Evolutionary conservation across 2,888 invertebrate species (phyloP), one percentile per base, ranked within the genome.

Genomic region (Dicyrtoma fusca): DNA sequence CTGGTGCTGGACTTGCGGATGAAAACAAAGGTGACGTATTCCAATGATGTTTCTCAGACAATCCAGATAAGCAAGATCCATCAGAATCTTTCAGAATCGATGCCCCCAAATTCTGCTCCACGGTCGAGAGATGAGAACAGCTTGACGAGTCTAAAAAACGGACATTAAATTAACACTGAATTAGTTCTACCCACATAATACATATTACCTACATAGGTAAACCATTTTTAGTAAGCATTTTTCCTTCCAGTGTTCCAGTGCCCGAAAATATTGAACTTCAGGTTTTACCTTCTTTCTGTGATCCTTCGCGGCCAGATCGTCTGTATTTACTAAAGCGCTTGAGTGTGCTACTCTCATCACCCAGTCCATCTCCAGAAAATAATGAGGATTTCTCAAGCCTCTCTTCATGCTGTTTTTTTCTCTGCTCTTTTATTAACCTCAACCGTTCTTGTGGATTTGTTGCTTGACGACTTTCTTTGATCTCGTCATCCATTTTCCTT

Each of bases 361-460:
- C 21, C 10, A 42, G 21, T n/a, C 17, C 14, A 13, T 19, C 62
- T 17, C 26, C 53, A 23, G 49, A 23, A 26, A 55, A 42, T 17
- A 69, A 23, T 13, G 34, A 45, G 4, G 70, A 49, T 21, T 66
- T 68, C 21, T 61, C 62, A 23, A 72, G 70, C 49, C 72, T 42
- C 44, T 72, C 70, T 25, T 72, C 75, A 66, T 74, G 74, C 19
- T 66, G 69, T 51, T 70, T 74, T 19, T 72, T 64, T 42, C 74
- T 47, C 25, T 74, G 72, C 42, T 75, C 75, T 53, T 75, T 75
- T 21, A 75, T 72, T 51, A 72, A 59, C 55, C 51, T 73, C 13
- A 70, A 45, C 14, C 75, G 73, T 21, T 73, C 73, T 17, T 64
- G 34, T 55, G 61, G 42, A 44, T 21, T 19, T n/a, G 44, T 69